Base-by-base conservation (phyloP, 1,140 invertebrate species). In the Drosophila kikkawai region DNA sequence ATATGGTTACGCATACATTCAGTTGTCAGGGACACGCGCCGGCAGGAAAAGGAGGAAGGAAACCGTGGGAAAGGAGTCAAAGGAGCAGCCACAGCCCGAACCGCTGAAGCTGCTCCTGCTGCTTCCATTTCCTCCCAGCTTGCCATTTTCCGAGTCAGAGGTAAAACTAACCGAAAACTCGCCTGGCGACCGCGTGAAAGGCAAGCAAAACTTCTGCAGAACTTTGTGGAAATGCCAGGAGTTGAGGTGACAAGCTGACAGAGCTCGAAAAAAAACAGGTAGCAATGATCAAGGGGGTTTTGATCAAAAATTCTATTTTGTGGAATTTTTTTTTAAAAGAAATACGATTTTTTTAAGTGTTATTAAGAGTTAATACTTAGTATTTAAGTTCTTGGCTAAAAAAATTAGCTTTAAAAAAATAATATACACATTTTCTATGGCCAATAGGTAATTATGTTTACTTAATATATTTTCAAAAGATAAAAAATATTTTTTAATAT, bases 11-110 rank as follows among this genome's bases (percentile, higher is more conserved):
- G 59, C 70, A 75, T 75, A 75, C 58, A 75, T 75, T 17, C 50
- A 75, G 71, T 48, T 75, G 71, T 75, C 71, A 75, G 58, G 58
- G 48, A 75, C 71, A 75, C 69, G 70, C 70, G 34, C 48, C 47
- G n/a, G 29, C 36, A 2, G 19, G 13, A 44, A 58, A 50, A 42
- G 22, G 39, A 32, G 37, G 29, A 56, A 32, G 37, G 15, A 39
- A 70, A 55, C 32, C 47, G 48, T 37, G 63, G 37, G 32, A 68
- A 68, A 37, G 67, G 29, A 73, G 67, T 73, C 70, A 73, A 73
- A 73, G 68, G 44, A 50, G 68, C 39, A 39, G 50, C 53, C 53
- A 6, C 66, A 70, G 19, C 45, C 67, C 45, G 22, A 47, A 47
- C 45, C 34, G 12, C 6, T 51, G 36, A 13, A 41, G 44, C 48